Evolutionary conservation across 2,797 vertebrate species (phyloP), one percentile per base, ranked within the genome.

Genomic region (Chrysocyon brachyurus): DNA sequence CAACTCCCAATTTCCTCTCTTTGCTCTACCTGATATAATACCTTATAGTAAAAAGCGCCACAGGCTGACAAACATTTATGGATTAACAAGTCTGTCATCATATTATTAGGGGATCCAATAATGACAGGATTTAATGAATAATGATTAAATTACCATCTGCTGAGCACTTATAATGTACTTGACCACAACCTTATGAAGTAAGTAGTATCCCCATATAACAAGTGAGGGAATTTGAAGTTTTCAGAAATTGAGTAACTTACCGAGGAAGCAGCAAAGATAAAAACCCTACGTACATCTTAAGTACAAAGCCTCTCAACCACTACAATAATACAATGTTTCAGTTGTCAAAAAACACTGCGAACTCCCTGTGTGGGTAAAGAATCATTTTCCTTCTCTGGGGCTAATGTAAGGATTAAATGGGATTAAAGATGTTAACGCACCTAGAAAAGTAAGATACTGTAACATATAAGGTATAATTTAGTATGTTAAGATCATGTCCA

Each of bases 381-480:
- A 64, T 64, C 31, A 36, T 59, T 90, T 89, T 52, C 75, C 49
- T 52, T 73, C 83, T 95, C 52, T 64, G 21, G 73, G 24, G 57
- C 59, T 91, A 61, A 24, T 4, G 14, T 26, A 40, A 90, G 12
- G 28, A 75, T 95, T 86, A 85, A 83, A 52, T 52, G 15, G 49
- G 73, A 95, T 85, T 52, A 75, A 93, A 87, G 66, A 94, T 59
- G 26, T 68, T 52, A 66, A 92, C 31, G n/a, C 33, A 46, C 56
- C 96, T 87, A 89, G 33, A 49, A 96, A 90, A 94, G 12, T 36
- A 49, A 92, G 75, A 3, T 86, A 11, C 78, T 95, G 3, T 49
- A 92, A 95, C 83, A 73, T 15, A 54, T n/a, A 91, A 94, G 57
- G 57, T 79, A 26, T 93, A 83, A 78, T 72, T 97, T 93, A 89